Evolutionary conservation across 2,888 invertebrate species (phyloP).

Genomic region (Eupeodes latifasciatus): DNA sequence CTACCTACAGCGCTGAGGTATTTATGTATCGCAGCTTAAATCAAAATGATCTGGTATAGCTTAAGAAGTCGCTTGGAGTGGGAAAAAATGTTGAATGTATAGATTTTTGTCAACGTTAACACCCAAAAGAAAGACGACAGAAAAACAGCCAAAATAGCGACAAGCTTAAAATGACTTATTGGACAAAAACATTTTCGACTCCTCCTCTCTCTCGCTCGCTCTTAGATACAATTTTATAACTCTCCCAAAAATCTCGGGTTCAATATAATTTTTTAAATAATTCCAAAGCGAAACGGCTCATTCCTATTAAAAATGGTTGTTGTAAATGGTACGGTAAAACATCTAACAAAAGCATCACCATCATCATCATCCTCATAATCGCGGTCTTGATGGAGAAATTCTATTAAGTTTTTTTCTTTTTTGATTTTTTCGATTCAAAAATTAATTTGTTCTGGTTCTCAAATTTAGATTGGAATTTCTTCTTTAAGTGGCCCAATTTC

Average conservation of each 20-base stretch:
- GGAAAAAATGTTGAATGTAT: conserved; percentile 39
- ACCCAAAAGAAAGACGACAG: conserved; percentile 39
- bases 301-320: conserved; percentile 53
- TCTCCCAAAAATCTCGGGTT: not conserved
- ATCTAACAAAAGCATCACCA: conserved; percentile 42
- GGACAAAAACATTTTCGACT: conserved; percentile 41
- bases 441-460: conserved; percentile 41
- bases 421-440: not conserved
- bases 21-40: conserved; percentile 33
- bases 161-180: conserved; percentile 43
- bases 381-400: conserved; percentile 5
- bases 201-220: conserved; percentile 45
- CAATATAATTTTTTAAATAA: not conserved
- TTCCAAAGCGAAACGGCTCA: conserved; percentile 35
- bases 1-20: not conserved
- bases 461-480: conserved; percentile 13
- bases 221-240: not conserved
- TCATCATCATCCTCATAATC: not conserved
- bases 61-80: conserved; percentile 36
- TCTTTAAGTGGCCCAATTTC: conserved; percentile 60
- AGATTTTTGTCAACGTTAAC: conserved; percentile 58
- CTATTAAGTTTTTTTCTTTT: conserved; percentile 37
- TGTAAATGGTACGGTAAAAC: conserved; percentile 45
- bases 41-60: conserved; percentile 24
- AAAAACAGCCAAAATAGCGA: not conserved